Evolutionary conservation across 2,113 vertebrate genomes (phyloP).

Genomic region (Aegotheles bennettii): DNA sequence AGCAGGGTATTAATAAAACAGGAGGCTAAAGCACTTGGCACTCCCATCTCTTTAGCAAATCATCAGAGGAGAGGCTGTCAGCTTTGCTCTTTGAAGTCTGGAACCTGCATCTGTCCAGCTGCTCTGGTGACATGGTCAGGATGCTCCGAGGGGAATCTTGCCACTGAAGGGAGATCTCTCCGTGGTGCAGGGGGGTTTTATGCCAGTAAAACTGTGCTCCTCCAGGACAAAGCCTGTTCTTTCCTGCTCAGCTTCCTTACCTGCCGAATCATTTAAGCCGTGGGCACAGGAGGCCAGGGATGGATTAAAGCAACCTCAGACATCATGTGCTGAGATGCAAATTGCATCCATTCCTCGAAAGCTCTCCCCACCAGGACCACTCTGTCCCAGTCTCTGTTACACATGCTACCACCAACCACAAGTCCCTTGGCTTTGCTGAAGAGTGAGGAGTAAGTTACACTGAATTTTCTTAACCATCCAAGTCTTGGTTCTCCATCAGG

Average conservation of each 20-base stretch:
- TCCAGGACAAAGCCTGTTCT: background rate
- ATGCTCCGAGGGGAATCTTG: background rate
- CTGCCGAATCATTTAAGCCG: background rate
- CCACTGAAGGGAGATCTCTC: background rate
- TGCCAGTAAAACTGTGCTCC: background rate
- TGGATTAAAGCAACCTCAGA: background rate
- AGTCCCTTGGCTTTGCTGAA: background rate
- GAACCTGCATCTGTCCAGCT: background rate
- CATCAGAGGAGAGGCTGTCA: conserved; percentile 20
- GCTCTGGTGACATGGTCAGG: background rate
- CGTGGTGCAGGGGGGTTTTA: accelerated
- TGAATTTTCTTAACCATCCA: background rate
- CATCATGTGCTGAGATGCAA: background rate
- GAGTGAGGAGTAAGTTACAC: accelerated
- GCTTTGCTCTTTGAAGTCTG: conserved; percentile 15
- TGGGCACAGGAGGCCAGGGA: background rate
- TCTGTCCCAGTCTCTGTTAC: background rate
- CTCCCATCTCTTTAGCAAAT: conserved; percentile 20
- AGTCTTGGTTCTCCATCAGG: background rate
- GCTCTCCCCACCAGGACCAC: background rate
- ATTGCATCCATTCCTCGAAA: background rate
- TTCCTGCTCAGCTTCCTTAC: background rate
- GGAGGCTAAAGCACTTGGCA: conserved; percentile 54
- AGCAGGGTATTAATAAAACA: conserved; percentile 76
- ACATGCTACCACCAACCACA: background rate